Percentiles rank a stretch among this genome's conserved stretches.
Conservation (phyloP, 2,113 vertebrate genomes). For the Microtus oregoni region DNA sequence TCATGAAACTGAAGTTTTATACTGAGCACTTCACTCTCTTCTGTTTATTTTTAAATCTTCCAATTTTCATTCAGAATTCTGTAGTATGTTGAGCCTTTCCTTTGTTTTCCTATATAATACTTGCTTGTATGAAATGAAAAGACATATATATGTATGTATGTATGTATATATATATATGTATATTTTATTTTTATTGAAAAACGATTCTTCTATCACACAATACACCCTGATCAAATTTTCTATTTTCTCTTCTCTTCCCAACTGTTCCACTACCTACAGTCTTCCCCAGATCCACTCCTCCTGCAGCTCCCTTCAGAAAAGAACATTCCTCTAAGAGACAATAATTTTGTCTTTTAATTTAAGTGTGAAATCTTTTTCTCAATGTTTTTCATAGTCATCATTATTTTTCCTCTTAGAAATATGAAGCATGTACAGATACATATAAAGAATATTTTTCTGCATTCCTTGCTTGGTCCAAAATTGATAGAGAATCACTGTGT, state of each 20-base stretch:
- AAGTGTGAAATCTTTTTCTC: neutral
- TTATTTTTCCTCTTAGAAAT: neutral
- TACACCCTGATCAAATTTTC: neutral
- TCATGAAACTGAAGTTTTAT: neutral
- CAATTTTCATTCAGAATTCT: neutral
- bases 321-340: neutral
- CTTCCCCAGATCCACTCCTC: accelerated
- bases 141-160: neutral
- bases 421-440: neutral
- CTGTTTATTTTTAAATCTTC: neutral
- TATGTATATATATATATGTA: neutral
- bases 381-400: neutral
- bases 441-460: neutral
- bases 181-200: neutral
- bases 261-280: neutral
- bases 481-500: neutral
- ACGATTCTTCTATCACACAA: neutral
- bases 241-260: neutral
- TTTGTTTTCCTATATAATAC: neutral
- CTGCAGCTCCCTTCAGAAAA: neutral
- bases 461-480: neutral
- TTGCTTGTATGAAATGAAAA: neutral
- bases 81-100: neutral
- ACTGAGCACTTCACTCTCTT: neutral
- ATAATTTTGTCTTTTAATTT: neutral